These are phyloP conservation scores for Allygus modestus DNA, from an alignment of 2,888 invertebrate genomes.

Conservation along the genomic window DNA sequence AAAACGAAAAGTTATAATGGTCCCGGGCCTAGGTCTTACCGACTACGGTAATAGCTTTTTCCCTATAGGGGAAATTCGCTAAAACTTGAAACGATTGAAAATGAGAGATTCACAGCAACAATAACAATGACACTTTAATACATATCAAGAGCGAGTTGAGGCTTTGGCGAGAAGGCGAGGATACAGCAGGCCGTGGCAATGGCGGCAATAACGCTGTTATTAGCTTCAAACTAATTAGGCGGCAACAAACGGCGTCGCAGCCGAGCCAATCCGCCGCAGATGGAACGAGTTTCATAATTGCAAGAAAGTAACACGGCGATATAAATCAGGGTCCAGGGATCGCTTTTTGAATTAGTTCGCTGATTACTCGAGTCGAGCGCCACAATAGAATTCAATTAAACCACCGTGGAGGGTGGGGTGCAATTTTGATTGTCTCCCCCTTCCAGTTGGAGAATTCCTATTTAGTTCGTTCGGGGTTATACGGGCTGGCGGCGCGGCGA, in stretches of 20 bases:
- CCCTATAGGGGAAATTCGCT: too few relatives aligned
- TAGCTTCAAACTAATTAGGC: constrained; percentile 58
- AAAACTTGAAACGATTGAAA: neutral
- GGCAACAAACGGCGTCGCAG: constrained; percentile 34
- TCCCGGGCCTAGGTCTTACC: too few relatives aligned
- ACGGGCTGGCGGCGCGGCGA: constrained; percentile 21
- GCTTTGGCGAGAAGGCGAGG: constrained; percentile 1
- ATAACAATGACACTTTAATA: constrained; percentile 7
- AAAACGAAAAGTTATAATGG: too few relatives aligned
- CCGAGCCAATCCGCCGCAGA: constrained; percentile 48
- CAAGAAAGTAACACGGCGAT: constrained; percentile 61
- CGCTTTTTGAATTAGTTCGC: constrained; percentile 64
- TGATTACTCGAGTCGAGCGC: constrained; percentile 63
- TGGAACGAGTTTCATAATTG: constrained; percentile 59
- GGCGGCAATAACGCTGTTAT: constrained; percentile 55
- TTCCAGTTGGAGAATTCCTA: constrained; percentile 62
- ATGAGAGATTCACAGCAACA: neutral
- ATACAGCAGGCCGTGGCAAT: constrained; percentile 5
- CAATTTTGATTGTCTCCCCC: constrained; percentile 64
- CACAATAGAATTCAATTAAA: constrained; percentile 64
- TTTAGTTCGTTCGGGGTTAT: constrained; percentile 62
- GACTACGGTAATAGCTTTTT: too few relatives aligned
- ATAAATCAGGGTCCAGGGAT: constrained; percentile 64
- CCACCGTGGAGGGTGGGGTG: constrained; percentile 61
- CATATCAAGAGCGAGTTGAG: neutral